phyloP scores from a whole-genome alignment of 2,113 vertebrate genomes.

The Epinephelus fuscoguttatus region DNA sequence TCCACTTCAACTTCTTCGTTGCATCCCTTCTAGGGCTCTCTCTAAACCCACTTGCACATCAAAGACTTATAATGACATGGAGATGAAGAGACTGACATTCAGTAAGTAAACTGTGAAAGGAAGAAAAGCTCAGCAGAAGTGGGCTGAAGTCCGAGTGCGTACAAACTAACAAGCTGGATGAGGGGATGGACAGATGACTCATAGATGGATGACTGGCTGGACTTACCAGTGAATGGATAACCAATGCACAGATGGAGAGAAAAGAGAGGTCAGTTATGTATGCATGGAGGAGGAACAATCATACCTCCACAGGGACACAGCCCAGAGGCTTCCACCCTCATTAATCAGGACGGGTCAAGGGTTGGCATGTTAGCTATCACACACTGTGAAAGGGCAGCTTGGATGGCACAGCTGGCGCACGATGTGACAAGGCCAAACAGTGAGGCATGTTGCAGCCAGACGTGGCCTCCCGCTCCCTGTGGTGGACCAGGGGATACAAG shows the following conservation, averaged over 20 bases:
- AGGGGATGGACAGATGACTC: neutral
- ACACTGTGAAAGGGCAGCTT: constrained; percentile 59
- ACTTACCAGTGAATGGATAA: neutral
- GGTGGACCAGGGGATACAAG: constrained; percentile 3
- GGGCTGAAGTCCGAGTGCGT: neutral
- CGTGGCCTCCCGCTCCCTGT: neutral
- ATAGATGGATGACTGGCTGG: neutral
- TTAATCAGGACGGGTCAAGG: constrained; percentile 67
- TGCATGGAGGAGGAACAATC: constrained; percentile 20
- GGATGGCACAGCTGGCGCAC: constrained; percentile 53
- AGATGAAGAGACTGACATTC: neutral
- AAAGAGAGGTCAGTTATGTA: constrained; percentile 25
- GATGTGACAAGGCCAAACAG: constrained; percentile 46
- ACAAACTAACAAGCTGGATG: neutral
- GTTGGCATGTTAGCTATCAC: constrained; percentile 60
- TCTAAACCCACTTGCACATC: neutral
- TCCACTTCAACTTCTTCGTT: neutral
- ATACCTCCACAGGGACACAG: constrained; percentile 6
- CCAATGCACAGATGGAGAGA: neutral
- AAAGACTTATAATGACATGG: neutral
- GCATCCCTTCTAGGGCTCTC: neutral
- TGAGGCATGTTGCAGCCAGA: constrained; percentile 46
- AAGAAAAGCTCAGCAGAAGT: neutral
- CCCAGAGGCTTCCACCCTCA: constrained; percentile 31
- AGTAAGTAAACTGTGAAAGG: neutral